Evolutionary conservation across 2,113 vertebrate species (phyloP).

Genomic region (Labrus mixtus): DNA sequence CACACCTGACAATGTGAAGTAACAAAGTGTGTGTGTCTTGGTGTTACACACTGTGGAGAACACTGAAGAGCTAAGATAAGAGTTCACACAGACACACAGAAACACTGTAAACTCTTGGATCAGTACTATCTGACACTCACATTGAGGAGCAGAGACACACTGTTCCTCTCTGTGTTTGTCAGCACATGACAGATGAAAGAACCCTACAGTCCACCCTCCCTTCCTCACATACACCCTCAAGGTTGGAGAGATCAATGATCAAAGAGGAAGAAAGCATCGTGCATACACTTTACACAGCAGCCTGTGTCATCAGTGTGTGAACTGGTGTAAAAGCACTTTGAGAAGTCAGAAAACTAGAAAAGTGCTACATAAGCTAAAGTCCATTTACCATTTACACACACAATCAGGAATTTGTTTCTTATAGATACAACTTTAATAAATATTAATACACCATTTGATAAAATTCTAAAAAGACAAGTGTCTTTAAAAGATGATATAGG

Average conservation of each 20-base stretch:
- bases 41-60: neutral
- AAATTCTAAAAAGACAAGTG: no score
- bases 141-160: constrained; percentile 1
- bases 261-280: neutral
- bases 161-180: neutral
- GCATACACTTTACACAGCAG: neutral
- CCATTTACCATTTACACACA: no score
- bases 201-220: neutral
- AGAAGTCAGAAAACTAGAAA: no score
- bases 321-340: no score
- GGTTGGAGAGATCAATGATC: neutral
- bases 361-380: no score
- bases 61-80: no score
- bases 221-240: constrained; percentile 2
- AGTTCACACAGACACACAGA: neutral
- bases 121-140: neutral
- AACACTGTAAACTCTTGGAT: neutral
- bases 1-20: no score
- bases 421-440: no score
- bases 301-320: no score
- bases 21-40: neutral
- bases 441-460: no score
- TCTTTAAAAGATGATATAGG: no score
- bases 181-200: neutral
- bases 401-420: no score